Evolutionary conservation across 2,888 invertebrate species (phyloP), one percentile per base, ranked within the genome.

Genomic region (Cryptocheilus praepositus): DNA sequence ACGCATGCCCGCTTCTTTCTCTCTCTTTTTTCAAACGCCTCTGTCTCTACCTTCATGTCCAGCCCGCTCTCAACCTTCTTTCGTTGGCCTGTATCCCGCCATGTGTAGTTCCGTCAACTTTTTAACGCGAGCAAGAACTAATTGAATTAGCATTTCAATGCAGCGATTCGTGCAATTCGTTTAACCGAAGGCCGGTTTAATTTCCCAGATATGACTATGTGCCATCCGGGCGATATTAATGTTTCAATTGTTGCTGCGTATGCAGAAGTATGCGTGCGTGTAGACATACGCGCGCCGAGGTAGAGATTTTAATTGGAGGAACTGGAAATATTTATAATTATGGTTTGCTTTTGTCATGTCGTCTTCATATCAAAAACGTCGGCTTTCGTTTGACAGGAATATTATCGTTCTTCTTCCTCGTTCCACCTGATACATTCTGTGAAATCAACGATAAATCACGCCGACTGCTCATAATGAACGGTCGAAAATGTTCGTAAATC

Each of bases 61-160:
- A 22, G 0, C 13, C 36, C 52, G 25, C 36, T 43, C 36, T 19
- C 51, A 19, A 28, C 52, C 45, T 70, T 60, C 68, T 46, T 70
- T 62, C 68, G 68, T 43, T 63, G 46, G 66, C 64, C 65, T 67
- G 71, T 59, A 63, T 65, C 67, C 53, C 63, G 67, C 65, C 73
- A 61, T 71, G 70, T 69, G 71, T 75, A 72, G 62, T 68, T 64
- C 73, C 57, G 56, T 19, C 58, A 60, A 70, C 56, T 64, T 74
- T 72, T 72, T 67, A 64, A 61, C 19, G 53, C 59, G 43, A n/a
- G 11, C 59, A 61, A 60, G 61, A 59, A 68, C 52, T 73, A 75
- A 79, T 68, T 59, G 71, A 79, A 71, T 76, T 68, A 71, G 61
- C 68, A 68, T 73, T 71, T 70, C 73, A 70, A 70, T 63, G 64